Conservation (phyloP, 2,113 vertebrate species). For the Orthonyx spaldingii region DNA sequence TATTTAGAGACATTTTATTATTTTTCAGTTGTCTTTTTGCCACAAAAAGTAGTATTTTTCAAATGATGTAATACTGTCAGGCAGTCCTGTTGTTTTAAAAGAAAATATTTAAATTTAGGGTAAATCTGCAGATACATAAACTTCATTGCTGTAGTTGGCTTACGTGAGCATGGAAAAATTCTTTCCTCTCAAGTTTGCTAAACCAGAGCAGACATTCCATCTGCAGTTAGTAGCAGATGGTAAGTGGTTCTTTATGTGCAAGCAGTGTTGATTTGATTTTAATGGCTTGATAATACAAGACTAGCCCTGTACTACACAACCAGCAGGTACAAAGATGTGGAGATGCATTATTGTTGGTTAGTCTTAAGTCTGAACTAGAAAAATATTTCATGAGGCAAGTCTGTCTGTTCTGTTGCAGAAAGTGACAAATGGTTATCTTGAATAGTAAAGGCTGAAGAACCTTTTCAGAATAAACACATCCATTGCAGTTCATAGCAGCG, state of each 20-base stretch:
- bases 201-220: not conserved
- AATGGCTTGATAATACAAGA: conserved; percentile 1
- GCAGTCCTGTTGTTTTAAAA: not conserved
- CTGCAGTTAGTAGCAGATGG: not conserved
- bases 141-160: not conserved
- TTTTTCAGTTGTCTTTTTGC: conserved; percentile 23
- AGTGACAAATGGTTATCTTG: not conserved
- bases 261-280: not conserved
- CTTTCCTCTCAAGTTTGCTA: not conserved
- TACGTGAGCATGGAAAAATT: not conserved
- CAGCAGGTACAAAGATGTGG: not conserved
- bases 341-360: not conserved
- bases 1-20: conserved; percentile 24
- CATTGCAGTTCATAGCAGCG: not conserved
- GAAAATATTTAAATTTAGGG: not conserved
- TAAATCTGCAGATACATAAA: not conserved
- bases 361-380: not conserved
- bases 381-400: not conserved
- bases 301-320: not conserved
- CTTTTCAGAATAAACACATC: not conserved
- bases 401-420: not conserved
- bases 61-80: not conserved
- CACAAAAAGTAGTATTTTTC: not conserved
- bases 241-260: not conserved
- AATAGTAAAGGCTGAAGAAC: not conserved